These are phyloP conservation scores for Lynx canadensis DNA, from an alignment of 2,113 vertebrate species.

Conservation along the genomic window DNA sequence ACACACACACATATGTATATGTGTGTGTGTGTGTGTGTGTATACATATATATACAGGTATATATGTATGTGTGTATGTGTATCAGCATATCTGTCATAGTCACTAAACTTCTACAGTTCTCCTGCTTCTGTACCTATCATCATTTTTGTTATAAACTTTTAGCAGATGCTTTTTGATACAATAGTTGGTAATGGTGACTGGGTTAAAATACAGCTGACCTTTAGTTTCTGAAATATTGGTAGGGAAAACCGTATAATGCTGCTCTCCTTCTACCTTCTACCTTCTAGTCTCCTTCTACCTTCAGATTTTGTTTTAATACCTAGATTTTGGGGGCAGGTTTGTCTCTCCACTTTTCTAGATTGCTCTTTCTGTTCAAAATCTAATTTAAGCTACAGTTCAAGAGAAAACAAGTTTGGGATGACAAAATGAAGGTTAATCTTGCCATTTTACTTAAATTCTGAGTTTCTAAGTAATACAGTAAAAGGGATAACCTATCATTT, in stretches of 20 bases:
- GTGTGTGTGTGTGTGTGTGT: too few relatives aligned
- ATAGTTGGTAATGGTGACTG: background rate
- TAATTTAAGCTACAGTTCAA: background rate
- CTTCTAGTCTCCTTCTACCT: background rate
- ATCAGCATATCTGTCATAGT: background rate
- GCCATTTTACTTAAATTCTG: conserved; percentile 12
- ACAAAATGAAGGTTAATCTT: background rate
- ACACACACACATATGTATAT: too few relatives aligned
- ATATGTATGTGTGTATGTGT: too few relatives aligned
- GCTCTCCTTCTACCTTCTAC: background rate
- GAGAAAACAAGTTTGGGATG: background rate
- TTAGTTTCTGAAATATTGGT: background rate
- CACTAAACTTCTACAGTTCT: background rate
- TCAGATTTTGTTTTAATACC: background rate
- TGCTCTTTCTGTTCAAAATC: background rate
- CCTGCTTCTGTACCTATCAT: background rate
- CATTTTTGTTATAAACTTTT: background rate
- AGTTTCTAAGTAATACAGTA: conserved; percentile 18
- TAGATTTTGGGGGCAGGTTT: background rate
- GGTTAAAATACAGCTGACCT: background rate
- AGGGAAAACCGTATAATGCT: background rate
- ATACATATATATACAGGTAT: fast-evolving
- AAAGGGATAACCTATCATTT: background rate
- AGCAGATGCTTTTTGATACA: background rate
- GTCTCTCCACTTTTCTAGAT: background rate